Percentiles rank a stretch among this genome's conserved stretches.
Conservation (phyloP, 2,888 invertebrate genomes). For the Bedellia somnulentella region DNA sequence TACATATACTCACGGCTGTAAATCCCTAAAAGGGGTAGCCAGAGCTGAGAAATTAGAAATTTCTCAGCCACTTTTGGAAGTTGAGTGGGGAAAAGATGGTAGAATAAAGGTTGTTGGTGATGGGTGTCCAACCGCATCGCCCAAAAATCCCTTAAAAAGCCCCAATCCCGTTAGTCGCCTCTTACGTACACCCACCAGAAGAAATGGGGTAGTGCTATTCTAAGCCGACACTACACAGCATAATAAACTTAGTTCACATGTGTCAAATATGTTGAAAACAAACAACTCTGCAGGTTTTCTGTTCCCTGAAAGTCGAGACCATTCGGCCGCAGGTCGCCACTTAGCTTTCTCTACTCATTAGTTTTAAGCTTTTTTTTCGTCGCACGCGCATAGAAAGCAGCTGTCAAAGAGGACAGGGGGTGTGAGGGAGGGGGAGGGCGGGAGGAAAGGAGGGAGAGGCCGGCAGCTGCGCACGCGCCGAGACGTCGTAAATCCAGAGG, state of each 20-base stretch:
- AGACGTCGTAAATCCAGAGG: slow-evolving; percentile 20
- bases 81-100: no score
- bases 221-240: no score
- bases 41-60: no score
- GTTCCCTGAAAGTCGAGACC: slow-evolving; percentile 5
- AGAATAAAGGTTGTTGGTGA: no score
- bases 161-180: no score
- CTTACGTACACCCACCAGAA: no score
- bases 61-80: no score
- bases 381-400: slow-evolving; percentile 5
- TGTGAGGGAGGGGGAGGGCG: slow-evolving; percentile 1
- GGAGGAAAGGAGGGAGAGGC: slow-evolving; percentile 5
- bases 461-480: slow-evolving; percentile 27
- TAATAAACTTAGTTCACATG: not conserved
- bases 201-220: no score
- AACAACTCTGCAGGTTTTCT: not conserved
- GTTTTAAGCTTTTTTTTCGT: slow-evolving; percentile 7
- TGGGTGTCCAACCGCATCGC: no score
- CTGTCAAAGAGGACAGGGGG: slow-evolving; percentile 4
- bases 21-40: no score
- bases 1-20: no score
- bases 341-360: slow-evolving; percentile 8
- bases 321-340: slow-evolving; percentile 8
- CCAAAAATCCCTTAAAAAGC: no score
- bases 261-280: not conserved